Evolutionary conservation across 2,797 vertebrate species (phyloP).

Genomic region (Coilia nasus): DNA sequence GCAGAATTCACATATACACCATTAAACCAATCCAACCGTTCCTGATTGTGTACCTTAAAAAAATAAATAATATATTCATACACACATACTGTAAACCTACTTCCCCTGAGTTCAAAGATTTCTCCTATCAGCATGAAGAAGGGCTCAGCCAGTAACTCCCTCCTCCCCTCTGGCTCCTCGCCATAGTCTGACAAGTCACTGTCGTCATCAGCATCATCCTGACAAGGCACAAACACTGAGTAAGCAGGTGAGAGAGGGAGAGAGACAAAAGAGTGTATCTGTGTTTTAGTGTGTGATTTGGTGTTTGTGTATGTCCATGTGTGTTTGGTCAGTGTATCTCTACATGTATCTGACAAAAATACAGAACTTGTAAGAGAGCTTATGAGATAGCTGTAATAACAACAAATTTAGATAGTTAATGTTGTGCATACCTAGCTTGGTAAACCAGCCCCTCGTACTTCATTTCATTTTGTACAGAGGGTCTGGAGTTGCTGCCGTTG

Average conservation of each 20-base stretch:
- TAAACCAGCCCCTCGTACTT: too few relatives aligned
- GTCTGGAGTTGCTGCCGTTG: too few relatives aligned
- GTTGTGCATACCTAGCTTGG: too few relatives aligned
- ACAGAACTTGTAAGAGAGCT: background rate
- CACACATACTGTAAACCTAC: constrained; percentile 66
- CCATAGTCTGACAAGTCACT: constrained; percentile 76
- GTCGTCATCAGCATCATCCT: constrained; percentile 81
- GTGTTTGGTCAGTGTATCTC: background rate
- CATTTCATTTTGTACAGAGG: too few relatives aligned
- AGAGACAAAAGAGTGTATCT: background rate
- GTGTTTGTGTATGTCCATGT: background rate
- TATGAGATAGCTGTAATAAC: background rate
- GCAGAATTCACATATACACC: background rate
- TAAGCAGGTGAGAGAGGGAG: background rate
- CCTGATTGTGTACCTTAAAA: too few relatives aligned
- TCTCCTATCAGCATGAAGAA: constrained; percentile 84
- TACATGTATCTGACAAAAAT: background rate
- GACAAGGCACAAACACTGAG: background rate
- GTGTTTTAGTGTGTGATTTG: background rate
- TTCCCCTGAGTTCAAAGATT: constrained; percentile 82
- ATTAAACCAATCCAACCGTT: too few relatives aligned
- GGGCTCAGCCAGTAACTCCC: constrained; percentile 75
- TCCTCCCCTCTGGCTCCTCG: constrained; percentile 75
- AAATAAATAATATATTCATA: background rate
- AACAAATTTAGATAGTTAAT: background rate